Evolutionary conservation across 1,140 invertebrate genomes (phyloP).

Genomic region (Drosophila guanche): DNA sequence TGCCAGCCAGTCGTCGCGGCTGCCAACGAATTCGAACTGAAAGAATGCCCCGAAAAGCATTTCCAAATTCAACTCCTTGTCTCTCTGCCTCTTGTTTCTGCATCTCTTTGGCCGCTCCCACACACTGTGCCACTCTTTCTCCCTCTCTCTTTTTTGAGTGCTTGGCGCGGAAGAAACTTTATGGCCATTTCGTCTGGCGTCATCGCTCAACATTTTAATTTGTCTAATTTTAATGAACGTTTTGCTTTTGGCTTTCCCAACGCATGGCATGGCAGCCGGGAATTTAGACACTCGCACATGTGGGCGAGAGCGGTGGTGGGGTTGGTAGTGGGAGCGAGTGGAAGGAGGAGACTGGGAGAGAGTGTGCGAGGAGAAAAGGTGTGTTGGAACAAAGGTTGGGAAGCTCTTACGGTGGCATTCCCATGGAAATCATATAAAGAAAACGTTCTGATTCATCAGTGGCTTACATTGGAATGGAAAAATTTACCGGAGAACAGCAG

Average conservation of each 20-base stretch:
- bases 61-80: slow-evolving; percentile 76
- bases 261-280: too few species aligned
- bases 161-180: slow-evolving; percentile 28
- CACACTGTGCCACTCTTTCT: neutral
- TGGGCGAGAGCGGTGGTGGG: too few species aligned
- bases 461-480: too few species aligned
- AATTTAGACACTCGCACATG: too few species aligned
- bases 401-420: neutral
- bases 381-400: neutral
- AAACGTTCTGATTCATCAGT: too few species aligned
- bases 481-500: too few species aligned
- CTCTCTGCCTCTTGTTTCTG: slow-evolving; percentile 31
- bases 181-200: slow-evolving; percentile 60
- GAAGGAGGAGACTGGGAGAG: too few species aligned
- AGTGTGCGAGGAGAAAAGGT: too few species aligned
- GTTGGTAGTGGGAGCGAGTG: too few species aligned
- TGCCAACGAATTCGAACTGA: slow-evolving; percentile 75
- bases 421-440: too few species aligned
- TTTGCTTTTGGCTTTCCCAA: slow-evolving; percentile 39
- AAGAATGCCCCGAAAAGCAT: slow-evolving; percentile 63
- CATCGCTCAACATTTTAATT: slow-evolving; percentile 60
- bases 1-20: slow-evolving; percentile 60
- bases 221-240: slow-evolving; percentile 74
- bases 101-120: slow-evolving; percentile 18
- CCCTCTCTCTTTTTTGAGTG: slow-evolving; percentile 29